Conservation (phyloP, 2,888 invertebrate species). For the Drosophila aldrichi region DNA sequence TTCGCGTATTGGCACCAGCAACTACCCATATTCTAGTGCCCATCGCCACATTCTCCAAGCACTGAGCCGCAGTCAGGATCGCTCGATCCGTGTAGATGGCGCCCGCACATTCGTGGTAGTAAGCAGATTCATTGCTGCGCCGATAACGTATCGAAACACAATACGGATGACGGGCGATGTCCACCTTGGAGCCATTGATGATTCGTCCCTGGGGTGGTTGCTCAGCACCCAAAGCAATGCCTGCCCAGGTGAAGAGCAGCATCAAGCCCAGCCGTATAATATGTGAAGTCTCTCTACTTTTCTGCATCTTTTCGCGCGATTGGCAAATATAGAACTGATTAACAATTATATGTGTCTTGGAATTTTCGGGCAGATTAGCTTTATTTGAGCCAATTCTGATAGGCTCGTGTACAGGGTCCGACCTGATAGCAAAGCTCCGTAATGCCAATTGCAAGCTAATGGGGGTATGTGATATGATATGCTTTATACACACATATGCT, state of each 20-base stretch:
- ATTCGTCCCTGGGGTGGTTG: slow-evolving; percentile 60
- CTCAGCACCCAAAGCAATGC: not conserved
- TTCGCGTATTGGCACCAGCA: slow-evolving; percentile 74
- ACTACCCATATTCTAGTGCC: slow-evolving; percentile 70
- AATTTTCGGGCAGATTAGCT: slow-evolving; percentile 59
- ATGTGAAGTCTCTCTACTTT: slow-evolving; percentile 28
- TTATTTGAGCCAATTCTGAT: slow-evolving; percentile 57
- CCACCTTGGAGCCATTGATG: slow-evolving; percentile 68
- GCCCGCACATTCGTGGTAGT: slow-evolving; percentile 81
- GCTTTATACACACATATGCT: not conserved
- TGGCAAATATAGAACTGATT: slow-evolving; percentile 56
- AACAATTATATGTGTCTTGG: slow-evolving; percentile 19
- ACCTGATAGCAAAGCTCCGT: slow-evolving; percentile 32
- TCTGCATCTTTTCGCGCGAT: slow-evolving; percentile 23
- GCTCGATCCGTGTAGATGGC: slow-evolving; percentile 70
- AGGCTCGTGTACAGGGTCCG: slow-evolving; percentile 54
- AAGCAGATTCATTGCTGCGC: slow-evolving; percentile 46
- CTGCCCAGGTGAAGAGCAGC: slow-evolving; percentile 34
- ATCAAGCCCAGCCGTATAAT: slow-evolving; percentile 8
- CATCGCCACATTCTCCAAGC: slow-evolving; percentile 53
- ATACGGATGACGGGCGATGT: slow-evolving; percentile 76
- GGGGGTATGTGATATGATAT: not conserved
- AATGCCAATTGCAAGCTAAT: slow-evolving; percentile 21
- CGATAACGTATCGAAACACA: slow-evolving; percentile 78
- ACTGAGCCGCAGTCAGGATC: slow-evolving; percentile 82